A percentile compares a stretch with the other conserved stretches of the same genome.
These are phyloP conservation scores for Mellivora capensis DNA, from an alignment of 2,113 vertebrate genomes.

Conservation along the genomic window DNA sequence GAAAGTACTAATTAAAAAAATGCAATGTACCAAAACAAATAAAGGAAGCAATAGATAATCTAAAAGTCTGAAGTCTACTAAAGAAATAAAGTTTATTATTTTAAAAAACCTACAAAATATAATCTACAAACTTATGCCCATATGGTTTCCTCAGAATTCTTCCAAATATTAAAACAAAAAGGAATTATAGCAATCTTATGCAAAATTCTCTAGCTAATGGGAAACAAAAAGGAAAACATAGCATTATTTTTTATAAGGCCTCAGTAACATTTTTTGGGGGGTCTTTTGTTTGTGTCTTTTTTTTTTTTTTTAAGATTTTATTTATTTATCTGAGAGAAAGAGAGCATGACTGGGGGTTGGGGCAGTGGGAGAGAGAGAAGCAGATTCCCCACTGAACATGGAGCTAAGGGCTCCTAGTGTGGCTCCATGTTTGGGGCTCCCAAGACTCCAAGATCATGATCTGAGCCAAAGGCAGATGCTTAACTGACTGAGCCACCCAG, in stretches of 20 bases:
- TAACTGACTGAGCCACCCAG: not conserved
- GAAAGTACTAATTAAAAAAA: not conserved
- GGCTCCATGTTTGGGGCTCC: not conserved
- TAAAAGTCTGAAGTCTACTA: not conserved
- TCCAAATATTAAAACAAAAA: not conserved
- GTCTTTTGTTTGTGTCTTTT: not conserved
- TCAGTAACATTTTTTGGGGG: not conserved
- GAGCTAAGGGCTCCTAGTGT: not conserved
- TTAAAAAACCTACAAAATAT: not conserved
- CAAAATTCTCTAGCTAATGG: not conserved
- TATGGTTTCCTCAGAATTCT: not conserved
- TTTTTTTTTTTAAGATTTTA: not conserved
- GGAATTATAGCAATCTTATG: not conserved
- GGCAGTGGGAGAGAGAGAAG: not conserved
- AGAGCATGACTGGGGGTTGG: not conserved
- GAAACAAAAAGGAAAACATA: not conserved
- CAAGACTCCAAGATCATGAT: not conserved
- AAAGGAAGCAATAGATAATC: not conserved
- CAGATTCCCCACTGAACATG: not conserved
- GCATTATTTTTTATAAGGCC: not conserved
- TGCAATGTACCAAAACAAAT: not conserved
- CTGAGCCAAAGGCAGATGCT: not conserved
- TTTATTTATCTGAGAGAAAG: not conserved
- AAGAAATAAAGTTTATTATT: not conserved
- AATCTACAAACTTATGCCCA: not conserved